These are phyloP conservation scores for Laupala kohalensis DNA, from an alignment of 1,140 invertebrate genomes.

Conservation along the genomic window DNA sequence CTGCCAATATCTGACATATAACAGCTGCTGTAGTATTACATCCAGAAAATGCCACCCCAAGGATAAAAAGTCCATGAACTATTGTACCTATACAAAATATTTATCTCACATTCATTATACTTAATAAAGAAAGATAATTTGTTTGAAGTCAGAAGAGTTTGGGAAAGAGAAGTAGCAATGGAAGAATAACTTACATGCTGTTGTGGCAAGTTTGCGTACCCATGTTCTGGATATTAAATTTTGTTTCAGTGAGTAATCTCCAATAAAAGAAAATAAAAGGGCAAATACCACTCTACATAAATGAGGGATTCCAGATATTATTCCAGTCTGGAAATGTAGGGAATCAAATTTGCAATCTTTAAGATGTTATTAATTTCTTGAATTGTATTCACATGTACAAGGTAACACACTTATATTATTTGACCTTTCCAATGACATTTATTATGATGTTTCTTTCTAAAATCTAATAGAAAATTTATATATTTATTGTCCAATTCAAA, in stretches of 20 bases:
- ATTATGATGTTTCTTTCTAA: too few relatives aligned
- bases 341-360: not conserved
- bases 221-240: slow-evolving; percentile 43
- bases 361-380: not conserved
- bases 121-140: too few relatives aligned
- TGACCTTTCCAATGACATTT: too few relatives aligned
- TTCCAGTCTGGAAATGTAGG: slow-evolving; percentile 37
- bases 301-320: slow-evolving; percentile 51
- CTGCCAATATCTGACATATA: slow-evolving; percentile 43
- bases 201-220: slow-evolving; percentile 46
- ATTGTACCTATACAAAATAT: slow-evolving; percentile 28
- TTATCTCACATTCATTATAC: not conserved
- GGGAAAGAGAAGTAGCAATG: slow-evolving; percentile 10
- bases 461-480: too few relatives aligned
- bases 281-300: slow-evolving; percentile 46
- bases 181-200: slow-evolving; percentile 33
- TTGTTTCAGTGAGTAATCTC: slow-evolving; percentile 43
- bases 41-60: slow-evolving; percentile 44
- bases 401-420: not conserved
- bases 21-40: slow-evolving; percentile 44
- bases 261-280: slow-evolving; percentile 39
- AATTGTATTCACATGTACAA: not conserved
- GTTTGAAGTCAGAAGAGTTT: not conserved
- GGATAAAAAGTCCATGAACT: slow-evolving; percentile 38
- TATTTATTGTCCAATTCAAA: too few relatives aligned